Evolutionary conservation across 1,140 invertebrate species (phyloP), one percentile per base, ranked within the genome.

Genomic region (Phenacoccus solenopsis): DNA sequence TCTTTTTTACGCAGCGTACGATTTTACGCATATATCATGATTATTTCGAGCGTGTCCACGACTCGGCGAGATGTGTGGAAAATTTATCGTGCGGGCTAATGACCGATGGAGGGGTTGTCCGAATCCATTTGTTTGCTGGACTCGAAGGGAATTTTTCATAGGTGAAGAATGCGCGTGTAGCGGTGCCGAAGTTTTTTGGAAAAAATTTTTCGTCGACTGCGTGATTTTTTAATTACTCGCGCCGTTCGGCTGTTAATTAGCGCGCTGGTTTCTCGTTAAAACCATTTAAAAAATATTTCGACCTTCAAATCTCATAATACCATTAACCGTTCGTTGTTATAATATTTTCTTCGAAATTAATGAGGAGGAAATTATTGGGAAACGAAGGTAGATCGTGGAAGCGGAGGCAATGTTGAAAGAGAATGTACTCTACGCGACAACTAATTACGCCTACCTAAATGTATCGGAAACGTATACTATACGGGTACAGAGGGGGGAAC

Each of bases 321-420:
- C 38, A 49, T 49, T 49, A 49, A 49, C 38, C 38, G 38, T 49
- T 49, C 12, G n/a, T n/a, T n/a, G n/a, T n/a, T n/a, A 16, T 49
- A n/a, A 49, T 49, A 49, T 49, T 49, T 49, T 49, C 38, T 49
- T 49, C 38, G 38, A 49, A 49, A 49, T 49, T 49, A 49, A 49
- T 49, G 38, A 49, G 38, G 16, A 49, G 38, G 38, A 49, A 49
- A 49, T 49, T 49, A 49, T 49, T 49, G 38, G 38, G 38, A 49
- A 49, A 49, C 38, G 38, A 49, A 49, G 38, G 38, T 49, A 49
- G 3, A 16, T 49, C 20, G 20, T 49, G 38, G 38, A 49, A 49
- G 38, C 20, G 38, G 38, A 49, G 13, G 20, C 5, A 2, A 49
- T 49, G 2, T 2, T n/a, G 16, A 49, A 16, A 5, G 38, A n/a